phyloP scores from a whole-genome alignment of 2,113 vertebrate species.

The Hemibagrus wyckioides region DNA sequence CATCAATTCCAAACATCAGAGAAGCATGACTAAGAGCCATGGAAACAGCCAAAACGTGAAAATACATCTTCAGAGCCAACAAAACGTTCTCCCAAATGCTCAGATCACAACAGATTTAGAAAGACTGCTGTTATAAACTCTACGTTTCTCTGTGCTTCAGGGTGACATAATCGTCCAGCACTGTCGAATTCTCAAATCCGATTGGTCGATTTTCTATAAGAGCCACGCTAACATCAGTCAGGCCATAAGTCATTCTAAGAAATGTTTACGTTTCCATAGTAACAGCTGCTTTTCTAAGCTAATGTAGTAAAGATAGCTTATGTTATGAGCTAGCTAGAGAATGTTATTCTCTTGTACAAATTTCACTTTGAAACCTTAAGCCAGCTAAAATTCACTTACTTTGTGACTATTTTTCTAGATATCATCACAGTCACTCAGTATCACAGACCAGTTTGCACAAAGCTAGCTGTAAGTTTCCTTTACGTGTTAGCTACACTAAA shows the following conservation, averaged over 20 bases:
- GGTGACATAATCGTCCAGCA: neutral
- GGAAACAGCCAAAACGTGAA: neutral
- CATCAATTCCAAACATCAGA: constrained; percentile 7
- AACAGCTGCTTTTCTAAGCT: neutral
- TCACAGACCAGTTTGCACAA: neutral
- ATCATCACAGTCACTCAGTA: neutral
- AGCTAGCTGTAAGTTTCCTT: neutral
- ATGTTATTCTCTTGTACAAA: neutral
- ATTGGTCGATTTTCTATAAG: neutral
- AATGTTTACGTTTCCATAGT: neutral
- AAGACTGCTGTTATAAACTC: neutral
- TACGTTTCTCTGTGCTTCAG: neutral
- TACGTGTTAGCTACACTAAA: neutral
- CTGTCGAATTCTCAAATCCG: neutral
- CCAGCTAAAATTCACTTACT: neutral
- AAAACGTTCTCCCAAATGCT: neutral
- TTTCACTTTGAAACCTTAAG: neutral
- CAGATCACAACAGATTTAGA: neutral
- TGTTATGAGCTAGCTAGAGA: too few species aligned
- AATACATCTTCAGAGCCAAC: neutral
- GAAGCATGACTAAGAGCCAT: neutral
- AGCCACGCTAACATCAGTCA: neutral
- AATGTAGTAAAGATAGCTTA: neutral
- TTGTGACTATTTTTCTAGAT: neutral
- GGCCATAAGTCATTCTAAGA: neutral